Base-by-base conservation (phyloP, 2,888 invertebrate genomes). In the Yponomeuta malinellus region DNA sequence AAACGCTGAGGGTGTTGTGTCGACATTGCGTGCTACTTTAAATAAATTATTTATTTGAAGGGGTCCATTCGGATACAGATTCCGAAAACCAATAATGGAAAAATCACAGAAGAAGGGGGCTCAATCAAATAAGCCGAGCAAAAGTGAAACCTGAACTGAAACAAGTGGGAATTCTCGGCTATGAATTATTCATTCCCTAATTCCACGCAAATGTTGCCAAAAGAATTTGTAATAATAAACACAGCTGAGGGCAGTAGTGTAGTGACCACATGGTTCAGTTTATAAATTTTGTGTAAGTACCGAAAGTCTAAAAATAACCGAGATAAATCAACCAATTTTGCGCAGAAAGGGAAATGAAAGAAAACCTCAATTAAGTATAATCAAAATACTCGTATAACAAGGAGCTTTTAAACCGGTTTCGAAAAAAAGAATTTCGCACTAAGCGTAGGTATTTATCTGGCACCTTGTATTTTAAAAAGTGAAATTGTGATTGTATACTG, bases 121-220 rank as follows among this genome's bases (percentile, higher is more conserved):
- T 79, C 77, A 78, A 84, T 83, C 83, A 84, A 86, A 84, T 74
- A 74, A 81, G 78, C 75, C 76, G 76, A 76, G 75, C 76, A 73
- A 78, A 82, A 81, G 81, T 84, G 82, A 79, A 84, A 83, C 81
- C 82, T 81, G 80, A 79, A 78, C 78, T 81, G 80, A 79, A 79
- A 78, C 78, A 77, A 81, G 79, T 82, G 76, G 74, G 75, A 79
- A 78, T 77, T 75, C 75, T 75, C 72, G 75, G 70, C 72, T 63
- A 69, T 84, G 83, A 85, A 85, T 85, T 74, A 83, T 84, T 83
- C 81, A 83, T 80, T 43, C 43, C 43, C 43, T 80, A 71, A 64
- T 68, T 68, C 31, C 48, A 64, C 33, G 12, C 23, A n/a, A 69
- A 59, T 70, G 70, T 31, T 63, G 43, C 29, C 2, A 48, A 48